Percentiles rank a stretch among this genome's conserved stretches.
These are phyloP conservation scores for Synaphobranchus kaupii DNA, from an alignment of 2,797 vertebrate species.

Conservation along the genomic window DNA sequence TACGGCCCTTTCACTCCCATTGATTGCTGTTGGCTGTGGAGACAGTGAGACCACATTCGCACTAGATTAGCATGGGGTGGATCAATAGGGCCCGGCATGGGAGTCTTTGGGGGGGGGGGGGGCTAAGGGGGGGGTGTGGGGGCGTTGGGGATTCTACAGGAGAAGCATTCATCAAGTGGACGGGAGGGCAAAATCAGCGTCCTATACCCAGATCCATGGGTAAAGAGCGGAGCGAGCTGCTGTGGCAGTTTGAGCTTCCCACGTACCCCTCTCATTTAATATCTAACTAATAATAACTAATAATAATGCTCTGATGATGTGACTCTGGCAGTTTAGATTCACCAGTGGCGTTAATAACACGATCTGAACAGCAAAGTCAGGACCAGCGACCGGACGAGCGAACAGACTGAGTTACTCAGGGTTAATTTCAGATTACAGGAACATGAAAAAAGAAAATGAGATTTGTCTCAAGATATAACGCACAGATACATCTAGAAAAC, in stretches of 20 bases:
- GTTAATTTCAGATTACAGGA: neutral
- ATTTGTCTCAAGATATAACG: neutral
- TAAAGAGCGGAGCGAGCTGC: neutral
- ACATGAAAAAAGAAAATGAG: neutral
- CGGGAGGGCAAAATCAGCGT: constrained; percentile 1
- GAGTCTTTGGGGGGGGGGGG: neutral
- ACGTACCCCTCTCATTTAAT: neutral
- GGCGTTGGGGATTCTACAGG: constrained; percentile 13
- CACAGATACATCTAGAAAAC: neutral
- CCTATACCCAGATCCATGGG: neutral
- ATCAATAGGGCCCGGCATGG: constrained; percentile 42
- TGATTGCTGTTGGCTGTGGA: constrained; percentile 45
- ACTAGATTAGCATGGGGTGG: constrained; percentile 42
- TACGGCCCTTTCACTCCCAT: constrained; percentile 35
- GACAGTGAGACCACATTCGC: constrained; percentile 40
- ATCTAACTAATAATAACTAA: no score
- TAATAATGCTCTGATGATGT: no score
- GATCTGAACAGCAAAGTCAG: neutral
- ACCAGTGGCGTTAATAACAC: neutral
- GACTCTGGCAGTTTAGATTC: neutral
- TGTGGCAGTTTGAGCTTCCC: neutral
- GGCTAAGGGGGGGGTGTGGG: neutral
- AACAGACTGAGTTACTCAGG: neutral
- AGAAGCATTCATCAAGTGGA: constrained; percentile 24
- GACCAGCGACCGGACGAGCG: neutral